phyloP scores from a whole-genome alignment of 2,797 vertebrate genomes.

The Sebastes iracundus region DNA sequence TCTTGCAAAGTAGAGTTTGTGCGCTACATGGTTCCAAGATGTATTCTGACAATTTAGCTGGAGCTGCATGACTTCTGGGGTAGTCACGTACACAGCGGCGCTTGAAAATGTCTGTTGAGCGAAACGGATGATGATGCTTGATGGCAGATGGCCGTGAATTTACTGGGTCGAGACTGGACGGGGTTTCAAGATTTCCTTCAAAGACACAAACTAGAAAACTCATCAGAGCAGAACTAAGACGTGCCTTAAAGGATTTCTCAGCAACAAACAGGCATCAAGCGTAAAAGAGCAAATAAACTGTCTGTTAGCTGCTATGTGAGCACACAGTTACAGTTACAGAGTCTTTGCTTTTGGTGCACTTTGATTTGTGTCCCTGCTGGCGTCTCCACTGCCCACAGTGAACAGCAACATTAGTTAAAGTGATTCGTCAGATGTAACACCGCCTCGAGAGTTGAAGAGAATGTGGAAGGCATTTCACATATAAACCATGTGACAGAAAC shows the following conservation, averaged over 20 bases:
- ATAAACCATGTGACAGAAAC: slow-evolving; percentile 31
- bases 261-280: slow-evolving; percentile 29
- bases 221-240: slow-evolving; percentile 52
- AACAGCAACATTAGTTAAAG: slow-evolving; percentile 55
- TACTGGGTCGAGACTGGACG: slow-evolving; percentile 7
- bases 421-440: slow-evolving; percentile 66
- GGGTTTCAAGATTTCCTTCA: slow-evolving; percentile 8
- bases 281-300: slow-evolving; percentile 42
- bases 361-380: slow-evolving; percentile 58
- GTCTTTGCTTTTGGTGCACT: slow-evolving; percentile 35
- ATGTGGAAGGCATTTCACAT: slow-evolving; percentile 42
- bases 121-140: slow-evolving; percentile 25
- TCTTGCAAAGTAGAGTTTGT: background rate
- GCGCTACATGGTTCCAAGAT: background rate
- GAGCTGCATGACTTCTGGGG: slow-evolving; percentile 14
- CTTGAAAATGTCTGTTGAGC: slow-evolving; percentile 24
- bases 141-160: slow-evolving; percentile 37
- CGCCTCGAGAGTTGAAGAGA: slow-evolving; percentile 44
- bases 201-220: slow-evolving; percentile 8
- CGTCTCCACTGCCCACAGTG: slow-evolving; percentile 44
- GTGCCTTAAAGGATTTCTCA: slow-evolving; percentile 46
- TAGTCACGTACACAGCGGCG: slow-evolving; percentile 1
- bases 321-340: slow-evolving; percentile 20
- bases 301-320: slow-evolving; percentile 23
- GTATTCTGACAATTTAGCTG: slow-evolving; percentile 5